Base-by-base conservation (phyloP, 2,113 vertebrate species). In the Rhinolophus ferrumequinum region DNA sequence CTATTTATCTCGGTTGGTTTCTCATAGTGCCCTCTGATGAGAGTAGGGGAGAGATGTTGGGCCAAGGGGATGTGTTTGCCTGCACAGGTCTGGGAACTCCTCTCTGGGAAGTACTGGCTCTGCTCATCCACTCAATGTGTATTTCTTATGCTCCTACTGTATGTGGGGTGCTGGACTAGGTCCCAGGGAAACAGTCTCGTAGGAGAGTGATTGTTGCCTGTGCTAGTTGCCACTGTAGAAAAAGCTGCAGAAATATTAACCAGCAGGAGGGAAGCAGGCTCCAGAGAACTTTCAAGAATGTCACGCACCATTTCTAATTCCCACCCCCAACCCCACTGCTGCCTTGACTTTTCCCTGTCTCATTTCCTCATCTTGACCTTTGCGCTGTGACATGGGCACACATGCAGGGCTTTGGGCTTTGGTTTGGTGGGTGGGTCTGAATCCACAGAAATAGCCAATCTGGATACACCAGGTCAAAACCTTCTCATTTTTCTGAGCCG, bases 241-340 rank as follows among this genome's bases (percentile, higher is more conserved):
- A 26, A n/a, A n/a, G 35, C 44, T n/a, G 6, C n/a, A 28, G 66
- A 64, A 21, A 54, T 8, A 21, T 9, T 14, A 41, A 26, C 75
- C 14, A 4, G n/a, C 44, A 62, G 54, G 75, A 76, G 22, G 69
- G 58, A 54, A 33, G 22, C 38, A 58, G 47, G 10, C 24, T 67
- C 81, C 35, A 8, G 91, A 22, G 62, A 38, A 60, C 41, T n/a
- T 6, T 15, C 1, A 2, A 10, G 66, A 82, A 66, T 38, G 33
- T 69, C 50, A 0, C 0, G 0, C 5, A 1, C 0, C 0, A 26
- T 47, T 8, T 54, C 83, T 11, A 1, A 28, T 35, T 1, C 19
- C 54, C 0, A 4, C 18, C 33, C n/a, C 33, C 0, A 1, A 18
- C 54, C 47, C 44, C 3, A 1, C 14, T 3, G 50, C n/a, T 6